phyloP scores from a whole-genome alignment of 2,888 invertebrate species.

The Phasia obesa region DNA sequence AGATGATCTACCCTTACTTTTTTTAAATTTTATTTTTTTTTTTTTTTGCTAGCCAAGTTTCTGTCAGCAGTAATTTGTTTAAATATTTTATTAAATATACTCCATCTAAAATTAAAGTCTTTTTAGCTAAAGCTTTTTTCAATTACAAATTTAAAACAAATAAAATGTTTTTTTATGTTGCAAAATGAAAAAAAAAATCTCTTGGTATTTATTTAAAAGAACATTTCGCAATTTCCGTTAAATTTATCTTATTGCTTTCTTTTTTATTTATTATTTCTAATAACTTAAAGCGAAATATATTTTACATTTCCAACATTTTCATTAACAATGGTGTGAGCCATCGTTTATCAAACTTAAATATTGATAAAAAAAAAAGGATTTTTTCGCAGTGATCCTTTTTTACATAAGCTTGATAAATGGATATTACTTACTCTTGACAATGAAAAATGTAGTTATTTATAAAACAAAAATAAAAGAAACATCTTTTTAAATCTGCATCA shows the following conservation, averaged over 20 bases:
- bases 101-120: neutral
- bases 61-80: constrained; percentile 57
- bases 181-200: too few species aligned
- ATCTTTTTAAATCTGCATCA: too few species aligned
- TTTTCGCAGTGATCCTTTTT: neutral
- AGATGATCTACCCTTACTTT: constrained; percentile 10
- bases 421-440: neutral
- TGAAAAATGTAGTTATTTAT: neutral
- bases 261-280: neutral
- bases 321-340: neutral
- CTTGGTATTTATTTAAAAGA: too few species aligned
- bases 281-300: neutral
- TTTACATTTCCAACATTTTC: neutral
- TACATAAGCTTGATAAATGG: neutral
- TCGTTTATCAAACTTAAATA: constrained; percentile 52
- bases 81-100: constrained; percentile 22
- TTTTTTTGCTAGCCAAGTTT: constrained; percentile 40
- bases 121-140: too few species aligned
- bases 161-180: too few species aligned
- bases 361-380: constrained; percentile 4
- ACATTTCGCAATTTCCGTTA: too few species aligned
- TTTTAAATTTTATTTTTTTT: constrained; percentile 4
- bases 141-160: too few species aligned
- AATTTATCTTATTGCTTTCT: too few species aligned
- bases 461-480: neutral